phyloP scores from a whole-genome alignment of 2,113 vertebrate genomes.

The Caloenas nicobarica region DNA sequence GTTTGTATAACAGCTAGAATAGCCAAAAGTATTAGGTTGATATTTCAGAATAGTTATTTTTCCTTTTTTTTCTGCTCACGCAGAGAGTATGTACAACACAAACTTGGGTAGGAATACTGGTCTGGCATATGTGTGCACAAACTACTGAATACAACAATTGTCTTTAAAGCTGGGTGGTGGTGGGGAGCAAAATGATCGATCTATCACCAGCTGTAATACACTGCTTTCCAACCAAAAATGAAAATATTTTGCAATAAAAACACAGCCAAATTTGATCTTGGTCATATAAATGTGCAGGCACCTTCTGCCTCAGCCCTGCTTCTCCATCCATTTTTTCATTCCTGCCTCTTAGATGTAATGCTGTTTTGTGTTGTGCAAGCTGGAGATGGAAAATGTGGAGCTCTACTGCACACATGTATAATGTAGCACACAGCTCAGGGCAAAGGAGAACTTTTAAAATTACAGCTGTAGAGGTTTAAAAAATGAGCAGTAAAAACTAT shows the following conservation, averaged over 20 bases:
- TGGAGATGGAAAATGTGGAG: neutral
- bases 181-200: fast-evolving
- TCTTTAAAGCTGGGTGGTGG: neutral
- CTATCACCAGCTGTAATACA: neutral
- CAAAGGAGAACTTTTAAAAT: neutral
- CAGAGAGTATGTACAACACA: neutral
- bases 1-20: neutral
- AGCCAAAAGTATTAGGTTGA: neutral
- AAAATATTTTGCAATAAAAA: neutral
- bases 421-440: neutral
- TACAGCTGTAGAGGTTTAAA: neutral
- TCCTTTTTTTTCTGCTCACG: neutral
- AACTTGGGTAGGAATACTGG: neutral
- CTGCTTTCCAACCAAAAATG: neutral
- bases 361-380: neutral
- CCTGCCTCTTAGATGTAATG: neutral
- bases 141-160: neutral
- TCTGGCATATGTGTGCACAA: neutral
- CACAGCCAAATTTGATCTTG: neutral
- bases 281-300: neutral
- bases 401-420: neutral
- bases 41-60: neutral
- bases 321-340: neutral
- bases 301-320: neutral
- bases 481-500: neutral